phyloP scores from a whole-genome alignment of 2,797 vertebrate species.

The Fistularia tabacaria region DNA sequence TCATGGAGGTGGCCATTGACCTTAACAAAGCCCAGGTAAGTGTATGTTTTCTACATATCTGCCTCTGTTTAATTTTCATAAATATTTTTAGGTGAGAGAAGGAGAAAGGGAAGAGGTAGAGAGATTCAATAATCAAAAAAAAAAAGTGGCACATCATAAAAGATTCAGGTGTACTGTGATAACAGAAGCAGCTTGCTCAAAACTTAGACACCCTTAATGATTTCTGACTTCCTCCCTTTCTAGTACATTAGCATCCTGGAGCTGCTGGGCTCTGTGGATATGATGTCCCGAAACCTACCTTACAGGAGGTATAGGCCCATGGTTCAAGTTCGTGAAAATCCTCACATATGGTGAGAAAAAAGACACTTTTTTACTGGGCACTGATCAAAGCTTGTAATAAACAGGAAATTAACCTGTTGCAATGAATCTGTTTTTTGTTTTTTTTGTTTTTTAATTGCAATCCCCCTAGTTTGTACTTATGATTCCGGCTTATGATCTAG shows the following conservation, averaged over 20 bases:
- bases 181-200: conserved; percentile 3
- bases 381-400: too few relatives aligned
- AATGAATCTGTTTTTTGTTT: neutral
- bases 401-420: neutral
- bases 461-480: neutral
- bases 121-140: too few relatives aligned
- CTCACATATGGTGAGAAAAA: conserved; percentile 80
- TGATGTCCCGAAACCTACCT: conserved; percentile 94
- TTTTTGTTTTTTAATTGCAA: too few relatives aligned
- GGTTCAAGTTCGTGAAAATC: conserved; percentile 78
- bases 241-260: conserved; percentile 98
- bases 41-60: neutral
- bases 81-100: neutral
- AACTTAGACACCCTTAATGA: conserved; percentile 15
- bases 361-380: neutral
- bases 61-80: too few relatives aligned
- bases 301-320: conserved; percentile 91
- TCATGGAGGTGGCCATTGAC: conserved; percentile 89
- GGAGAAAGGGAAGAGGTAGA: neutral
- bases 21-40: conserved; percentile 91
- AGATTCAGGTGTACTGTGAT: conserved; percentile 5
- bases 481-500: conserved; percentile 53
- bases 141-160: too few relatives aligned
- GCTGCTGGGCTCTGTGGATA: conserved; percentile 91
- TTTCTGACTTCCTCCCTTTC: conserved; percentile 37